A percentile compares a stretch with the other conserved stretches of the same genome.
These are phyloP conservation scores for Hoplodrina blanda DNA, from an alignment of 2,888 invertebrate species.

Conservation along the genomic window DNA sequence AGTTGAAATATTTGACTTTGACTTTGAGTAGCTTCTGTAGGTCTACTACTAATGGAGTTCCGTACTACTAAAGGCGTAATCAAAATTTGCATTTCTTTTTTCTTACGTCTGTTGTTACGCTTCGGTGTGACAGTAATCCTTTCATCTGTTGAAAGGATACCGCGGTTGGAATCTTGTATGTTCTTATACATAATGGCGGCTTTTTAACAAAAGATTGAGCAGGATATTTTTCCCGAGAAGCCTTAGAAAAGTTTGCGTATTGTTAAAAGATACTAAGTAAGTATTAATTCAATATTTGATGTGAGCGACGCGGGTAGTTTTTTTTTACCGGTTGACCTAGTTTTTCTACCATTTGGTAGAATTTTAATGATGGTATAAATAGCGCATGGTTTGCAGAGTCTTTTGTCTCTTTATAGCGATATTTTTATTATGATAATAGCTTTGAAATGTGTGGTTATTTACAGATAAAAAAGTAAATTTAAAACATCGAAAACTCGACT, in stretches of 20 bases:
- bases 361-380: no score
- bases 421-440: no score
- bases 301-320: background rate
- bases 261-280: constrained; percentile 41
- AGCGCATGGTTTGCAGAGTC: no score
- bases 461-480: no score
- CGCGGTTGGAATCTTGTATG: constrained; percentile 70
- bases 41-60: background rate
- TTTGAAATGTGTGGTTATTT: no score
- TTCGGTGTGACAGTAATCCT: constrained; percentile 66
- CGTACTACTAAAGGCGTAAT: background rate
- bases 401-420: no score
- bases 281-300: constrained; percentile 44
- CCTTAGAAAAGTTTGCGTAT: constrained; percentile 60
- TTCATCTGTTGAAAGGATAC: constrained; percentile 63
- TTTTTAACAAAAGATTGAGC: constrained; percentile 76
- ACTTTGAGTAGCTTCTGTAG: no score
- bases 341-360: background rate
- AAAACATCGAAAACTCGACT: no score
- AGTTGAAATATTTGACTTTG: no score
- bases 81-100: background rate
- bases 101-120: constrained; percentile 30
- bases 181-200: constrained; percentile 74
- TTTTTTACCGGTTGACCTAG: background rate
- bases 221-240: constrained; percentile 58